Base-by-base conservation (phyloP, 2,113 vertebrate genomes). In the Dinomys branickii region DNA sequence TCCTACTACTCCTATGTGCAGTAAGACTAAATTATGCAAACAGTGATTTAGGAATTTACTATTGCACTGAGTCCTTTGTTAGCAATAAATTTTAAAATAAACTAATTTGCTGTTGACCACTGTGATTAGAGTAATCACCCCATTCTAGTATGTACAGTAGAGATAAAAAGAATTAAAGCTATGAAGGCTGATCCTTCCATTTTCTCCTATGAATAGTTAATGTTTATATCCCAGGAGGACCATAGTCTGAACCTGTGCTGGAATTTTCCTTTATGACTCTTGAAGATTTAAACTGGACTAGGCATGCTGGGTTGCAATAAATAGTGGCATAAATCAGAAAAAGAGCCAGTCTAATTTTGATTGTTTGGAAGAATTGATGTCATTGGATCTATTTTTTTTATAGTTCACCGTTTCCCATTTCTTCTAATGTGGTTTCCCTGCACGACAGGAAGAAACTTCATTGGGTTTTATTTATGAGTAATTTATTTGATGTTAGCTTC, bases 41-140 rank as follows among this genome's bases (percentile, higher is more conserved):
- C 26, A 94, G 28, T 38, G 97, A 97, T 96, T 97, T 94, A 95
- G 84, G 84, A 97, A 96, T 93, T 88, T 88, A 47, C 71, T 90
- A 20, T 93, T 95, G 94, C 71, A 88, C 96, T 97, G 96, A 97
- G 93, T 96, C 86, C 80, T 98, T 97, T 96, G 94, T 98, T 97
- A 95, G 78, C 7, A 12, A 0, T 97, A 96, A 67, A 96, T 97
- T 98, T 98, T 97, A 90, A 98, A 95, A 88, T 91, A 97, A 91
- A 85, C 94, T 97, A 96, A 98, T 98, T 98, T 98, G 94, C 96
- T 98, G 71, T 96, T 97, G 98, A 95, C 22, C 0, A 95, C 96
- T 96, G 61, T 97, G 97, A 98, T 98, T 97, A 97, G 86, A 97
- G 63, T 88, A 98, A 97, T 97, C 93, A 93, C 91, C 85, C 88